Evolutionary conservation across 1,140 invertebrate species (phyloP), one percentile per base, ranked within the genome.

Genomic region (Argopecten irradians): DNA sequence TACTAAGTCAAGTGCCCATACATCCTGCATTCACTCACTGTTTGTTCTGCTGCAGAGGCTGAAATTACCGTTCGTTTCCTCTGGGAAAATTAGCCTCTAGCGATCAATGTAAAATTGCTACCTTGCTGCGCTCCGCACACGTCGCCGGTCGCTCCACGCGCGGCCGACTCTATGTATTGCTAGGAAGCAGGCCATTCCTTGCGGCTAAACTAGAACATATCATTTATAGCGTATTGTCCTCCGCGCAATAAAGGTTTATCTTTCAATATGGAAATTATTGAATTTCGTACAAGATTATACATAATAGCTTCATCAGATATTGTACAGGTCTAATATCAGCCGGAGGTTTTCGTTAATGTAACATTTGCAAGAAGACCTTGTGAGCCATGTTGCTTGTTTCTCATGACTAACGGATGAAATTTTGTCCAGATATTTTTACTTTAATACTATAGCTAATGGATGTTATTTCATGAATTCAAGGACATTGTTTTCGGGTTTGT

Each of bases 31-130:
- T 71, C 55, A 71, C 55, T 71, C 55, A 28, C 22, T 71, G 55
- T 71, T 71, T 71, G 55, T 71, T 71, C 55, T 71, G 55, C 55
- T 71, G 55, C 55, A 87, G 82, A 71, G 35, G 71, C 34, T 82
- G 43, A 87, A 87, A 87, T 87, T 87, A 87, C 86, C 34, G 71
- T 86, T 87, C 55, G 86, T 82, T 86, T 89, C 86, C 55, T 35
- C 89, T 87, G 71, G 84, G 33, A 71, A 89, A 89, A 89, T 90
- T 87, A 90, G 84, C 39, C 83, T 85, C 82, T 32, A 34, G 41
- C 82, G 85, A 89, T 90, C 90, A 84, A 90, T 90, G 90, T 43
- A 86, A 90, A 90, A 90, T 90, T 90, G 86, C 90, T 89, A 89
- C 86, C 86, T 90, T 90, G 33, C 35, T 35, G 83, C 36, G 55